Base-by-base conservation (phyloP, 1,140 invertebrate genomes). In the Cephus cinctus region DNA sequence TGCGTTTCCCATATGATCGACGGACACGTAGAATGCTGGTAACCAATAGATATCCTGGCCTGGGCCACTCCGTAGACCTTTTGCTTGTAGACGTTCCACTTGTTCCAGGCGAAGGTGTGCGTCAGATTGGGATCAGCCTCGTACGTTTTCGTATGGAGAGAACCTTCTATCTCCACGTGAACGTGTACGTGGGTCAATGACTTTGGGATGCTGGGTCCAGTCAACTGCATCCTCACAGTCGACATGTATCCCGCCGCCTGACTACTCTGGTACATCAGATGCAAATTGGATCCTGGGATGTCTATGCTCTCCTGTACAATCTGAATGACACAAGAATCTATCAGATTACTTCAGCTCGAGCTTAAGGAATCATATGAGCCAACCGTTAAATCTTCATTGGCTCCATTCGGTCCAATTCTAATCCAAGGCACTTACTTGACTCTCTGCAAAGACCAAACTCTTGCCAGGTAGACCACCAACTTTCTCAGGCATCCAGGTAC, bases 41-140 rank as follows among this genome's bases (percentile, higher is more conserved):
- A 99, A 19, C 96, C 96, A 40, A 98, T 90, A 2, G 87, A 90
- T 14, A 92, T 87, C 59, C 87, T 85, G 0, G 92, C 92, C 69
- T 88, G 87, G 1, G 90, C 89, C 44, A 92, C 84, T 0, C 92
- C 92, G 63, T 94, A 94, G 0, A 94, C 88, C 77, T 97, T 96
- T 76, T 98, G 95, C 64, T 94, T 92, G 73, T 98, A 98, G 16
- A 96, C 94, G 73, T 98, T 98, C 43, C 92, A 78, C 68, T 97
- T 95, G 71, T 96, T 94, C 96, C 96, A 98, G 1, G 94, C 90
- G 69, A 96, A 98, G 0, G 91, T 93, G 72, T 97, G 94, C 31
- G 89, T 93, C 20, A 99, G 78, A 67, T 95, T 90, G 0, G 94
- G 90, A 73, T 98, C 94, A 0, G 96, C 94, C 71, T 98, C 95